Evolutionary conservation across 2,888 invertebrate genomes (phyloP).

Genomic region (Rhimphoctona megacephalus): DNA sequence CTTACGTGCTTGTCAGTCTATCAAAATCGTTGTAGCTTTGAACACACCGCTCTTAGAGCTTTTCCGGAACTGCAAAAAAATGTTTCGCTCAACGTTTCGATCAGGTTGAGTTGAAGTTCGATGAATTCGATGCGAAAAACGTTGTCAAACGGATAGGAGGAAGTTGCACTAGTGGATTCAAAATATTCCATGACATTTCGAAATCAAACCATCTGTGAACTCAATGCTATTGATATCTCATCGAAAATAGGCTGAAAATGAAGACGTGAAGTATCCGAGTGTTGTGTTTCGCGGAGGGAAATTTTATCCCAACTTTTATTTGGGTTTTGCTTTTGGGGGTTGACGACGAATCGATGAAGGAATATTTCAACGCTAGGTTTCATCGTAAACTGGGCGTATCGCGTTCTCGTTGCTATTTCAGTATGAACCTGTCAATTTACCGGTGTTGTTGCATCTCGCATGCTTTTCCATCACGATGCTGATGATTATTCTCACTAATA

Average conservation of each 20-base stretch:
- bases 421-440: neutral
- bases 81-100: neutral
- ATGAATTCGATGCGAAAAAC: neutral
- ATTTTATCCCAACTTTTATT: slow-evolving; percentile 11
- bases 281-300: neutral
- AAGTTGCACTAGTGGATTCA: neutral
- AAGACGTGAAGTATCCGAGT: neutral
- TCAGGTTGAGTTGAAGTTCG: neutral
- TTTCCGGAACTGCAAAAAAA: neutral
- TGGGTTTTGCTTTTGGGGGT: neutral
- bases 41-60: neutral
- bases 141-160: too few relatives aligned
- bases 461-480: neutral
- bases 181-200: neutral
- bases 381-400: slow-evolving; percentile 45
- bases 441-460: slow-evolving; percentile 1
- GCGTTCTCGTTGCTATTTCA: neutral
- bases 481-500: neutral
- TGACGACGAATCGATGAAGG: slow-evolving; percentile 42
- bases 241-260: neutral
- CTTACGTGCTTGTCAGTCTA: neutral
- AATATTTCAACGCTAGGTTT: slow-evolving; percentile 21
- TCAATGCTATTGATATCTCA: neutral
- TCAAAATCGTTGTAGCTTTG: slow-evolving; percentile 1
- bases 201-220: neutral